Evolutionary conservation across 2,797 vertebrate species (phyloP), one percentile per base, ranked within the genome.

Genomic region (Australoheros facetus): DNA sequence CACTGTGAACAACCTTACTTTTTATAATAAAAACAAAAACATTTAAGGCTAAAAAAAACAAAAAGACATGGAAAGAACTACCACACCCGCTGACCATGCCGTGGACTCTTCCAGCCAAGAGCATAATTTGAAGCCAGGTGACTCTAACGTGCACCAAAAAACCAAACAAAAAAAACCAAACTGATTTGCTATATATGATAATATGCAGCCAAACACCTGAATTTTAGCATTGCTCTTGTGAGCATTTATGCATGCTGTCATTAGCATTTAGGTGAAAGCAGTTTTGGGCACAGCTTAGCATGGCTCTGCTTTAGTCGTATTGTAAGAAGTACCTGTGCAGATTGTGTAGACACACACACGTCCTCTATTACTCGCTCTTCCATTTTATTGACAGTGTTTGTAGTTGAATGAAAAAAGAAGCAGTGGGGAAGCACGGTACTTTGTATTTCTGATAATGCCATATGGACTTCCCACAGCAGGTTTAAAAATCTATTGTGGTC

Each of bases 401-500:
- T 42, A 23, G 60, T 0, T 14, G 17, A 26, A 7, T 56, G 16
- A 32, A 53, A 26, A 28, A 17, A 2, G 7, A 8, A 14, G 59
- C 59, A 5, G n/a, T 5, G 3, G 14, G 55, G 42, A 55, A 4
- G 4, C 34, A 13, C 0, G 1, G 1, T 12, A 12, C 42, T 30
- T 28, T 39, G 19, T 34, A 16, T 58, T 23, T 74, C 54, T 75
- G 48, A 42, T 83, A 55, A 71, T 5, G 16, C 23, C 62, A 59
- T 1, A 19, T 53, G 23, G 42, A 59, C 76, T 54, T 17, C 21
- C 21, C 26, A 19, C 57, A 62, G 39, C 57, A 60, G 55, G 72
- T 32, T 60, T 59, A 37, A 66, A 37, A 21, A 55, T 60, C 76
- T 71, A 30, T 28, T 80, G 57, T 51, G 56, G 26, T 71, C 21